phyloP scores from a whole-genome alignment of 2,113 vertebrate genomes.

The Crotalus helleri region DNA sequence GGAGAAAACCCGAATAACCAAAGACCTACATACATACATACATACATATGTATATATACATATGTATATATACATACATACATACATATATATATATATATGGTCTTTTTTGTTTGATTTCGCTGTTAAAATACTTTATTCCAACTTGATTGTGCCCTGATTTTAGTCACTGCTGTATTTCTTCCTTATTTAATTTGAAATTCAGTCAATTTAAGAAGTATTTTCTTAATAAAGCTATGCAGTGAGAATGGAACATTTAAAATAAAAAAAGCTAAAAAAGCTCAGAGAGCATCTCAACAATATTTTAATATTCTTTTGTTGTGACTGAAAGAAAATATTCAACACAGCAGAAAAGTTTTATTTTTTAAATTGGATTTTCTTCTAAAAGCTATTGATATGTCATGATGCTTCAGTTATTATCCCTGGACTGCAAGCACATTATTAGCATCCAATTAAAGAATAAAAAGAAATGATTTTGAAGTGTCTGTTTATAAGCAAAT shows the following conservation, averaged over 20 bases:
- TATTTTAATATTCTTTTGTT: constrained; percentile 40
- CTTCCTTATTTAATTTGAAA: neutral
- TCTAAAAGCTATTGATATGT: constrained; percentile 14
- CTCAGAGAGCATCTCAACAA: constrained; percentile 31
- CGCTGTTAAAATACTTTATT: neutral
- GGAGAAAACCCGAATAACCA: too few species aligned
- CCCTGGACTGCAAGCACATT: constrained; percentile 29
- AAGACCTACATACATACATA: too few species aligned
- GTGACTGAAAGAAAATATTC: constrained; percentile 21
- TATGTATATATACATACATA: too few species aligned
- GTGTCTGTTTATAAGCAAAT: constrained; percentile 6
- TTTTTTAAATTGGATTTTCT: constrained; percentile 22
- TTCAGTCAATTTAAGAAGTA: constrained; percentile 15
- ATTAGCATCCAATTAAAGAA: constrained; percentile 31
- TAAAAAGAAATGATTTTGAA: constrained; percentile 4
- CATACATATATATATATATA: too few species aligned
- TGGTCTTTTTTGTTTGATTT: neutral
- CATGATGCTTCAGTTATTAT: constrained; percentile 16
- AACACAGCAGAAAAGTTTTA: constrained; percentile 10
- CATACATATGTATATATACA: too few species aligned
- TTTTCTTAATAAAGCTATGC: constrained; percentile 24
- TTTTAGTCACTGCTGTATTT: neutral
- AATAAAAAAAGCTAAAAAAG: neutral
- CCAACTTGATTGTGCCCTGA: neutral
- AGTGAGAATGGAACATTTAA: constrained; percentile 2